A percentile compares a stretch with the other conserved stretches of the same genome.
phyloP scores from a whole-genome alignment of 92 coral and sea anemone genomes.

The Bergia puertoricense region DNA sequence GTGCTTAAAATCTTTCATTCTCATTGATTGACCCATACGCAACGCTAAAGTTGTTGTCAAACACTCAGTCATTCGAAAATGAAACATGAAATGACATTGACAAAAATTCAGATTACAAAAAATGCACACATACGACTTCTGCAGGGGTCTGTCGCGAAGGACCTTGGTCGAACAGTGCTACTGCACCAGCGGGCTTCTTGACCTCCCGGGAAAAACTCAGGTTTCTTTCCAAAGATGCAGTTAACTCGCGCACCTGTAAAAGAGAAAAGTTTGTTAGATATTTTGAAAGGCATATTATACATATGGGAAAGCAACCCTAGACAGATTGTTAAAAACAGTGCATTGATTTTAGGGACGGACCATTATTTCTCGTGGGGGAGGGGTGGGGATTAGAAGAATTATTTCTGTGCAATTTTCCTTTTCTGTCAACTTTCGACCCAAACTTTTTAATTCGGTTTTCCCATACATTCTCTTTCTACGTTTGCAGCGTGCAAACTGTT shows the following conservation, averaged over 20 bases:
- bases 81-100: neutral
- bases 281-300: neutral
- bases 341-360: neutral
- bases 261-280: neutral
- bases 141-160: slow-evolving; percentile 16
- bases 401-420: no score
- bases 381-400: no score
- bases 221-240: slow-evolving; percentile 79
- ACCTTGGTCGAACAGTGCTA: slow-evolving; percentile 76
- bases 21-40: neutral
- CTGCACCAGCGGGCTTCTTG: slow-evolving; percentile 93
- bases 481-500: no score
- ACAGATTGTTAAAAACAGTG: neutral
- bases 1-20: neutral
- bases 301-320: neutral
- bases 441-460: no score
- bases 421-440: no score
- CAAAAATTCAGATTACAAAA: no score
- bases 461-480: no score
- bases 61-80: no score
- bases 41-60: no score
- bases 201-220: slow-evolving; percentile 63
- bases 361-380: no score
- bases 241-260: slow-evolving; percentile 76
- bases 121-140: neutral